Conservation (phyloP, 2,113 vertebrate genomes). For the Nycticorax nycticorax region DNA sequence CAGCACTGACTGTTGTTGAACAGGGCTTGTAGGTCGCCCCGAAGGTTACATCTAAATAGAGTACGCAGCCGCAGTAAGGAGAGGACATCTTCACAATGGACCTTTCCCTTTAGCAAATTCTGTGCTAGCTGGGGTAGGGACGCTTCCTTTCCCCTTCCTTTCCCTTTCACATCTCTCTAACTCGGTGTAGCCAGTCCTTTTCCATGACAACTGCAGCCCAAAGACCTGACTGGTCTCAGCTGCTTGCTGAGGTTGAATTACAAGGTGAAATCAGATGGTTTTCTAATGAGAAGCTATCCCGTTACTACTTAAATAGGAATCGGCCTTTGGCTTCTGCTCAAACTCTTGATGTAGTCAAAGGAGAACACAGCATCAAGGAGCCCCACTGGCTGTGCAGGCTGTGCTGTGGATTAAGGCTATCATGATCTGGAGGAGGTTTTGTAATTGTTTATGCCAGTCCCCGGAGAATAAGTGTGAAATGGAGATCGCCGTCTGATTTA, state of each 20-base stretch:
- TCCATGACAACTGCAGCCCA: not conserved
- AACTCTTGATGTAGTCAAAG: not conserved
- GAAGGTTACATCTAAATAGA: not conserved
- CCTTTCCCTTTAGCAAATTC: not conserved
- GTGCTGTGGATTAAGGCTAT: not conserved
- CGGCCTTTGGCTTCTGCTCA: not conserved
- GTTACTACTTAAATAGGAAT: not conserved
- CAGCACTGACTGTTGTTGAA: not conserved
- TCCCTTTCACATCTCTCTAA: accelerated
- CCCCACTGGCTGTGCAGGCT: not conserved
- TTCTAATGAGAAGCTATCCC: not conserved
- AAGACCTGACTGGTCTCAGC: not conserved
- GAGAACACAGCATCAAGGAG: not conserved
- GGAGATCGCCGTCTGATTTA: not conserved
- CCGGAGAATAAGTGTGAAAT: not conserved
- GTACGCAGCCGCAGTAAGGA: not conserved
- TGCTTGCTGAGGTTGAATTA: not conserved
- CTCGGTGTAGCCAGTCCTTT: not conserved
- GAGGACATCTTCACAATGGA: not conserved
- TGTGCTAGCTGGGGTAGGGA: accelerated
- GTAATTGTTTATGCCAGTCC: not conserved
- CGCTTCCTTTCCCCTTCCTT: accelerated
- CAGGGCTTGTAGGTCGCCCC: not conserved
- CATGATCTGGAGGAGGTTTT: not conserved
- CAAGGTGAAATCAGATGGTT: not conserved